Evolutionary conservation across 2,797 vertebrate genomes (phyloP), one percentile per base, ranked within the genome.

Genomic region (Fringilla coelebs): DNA sequence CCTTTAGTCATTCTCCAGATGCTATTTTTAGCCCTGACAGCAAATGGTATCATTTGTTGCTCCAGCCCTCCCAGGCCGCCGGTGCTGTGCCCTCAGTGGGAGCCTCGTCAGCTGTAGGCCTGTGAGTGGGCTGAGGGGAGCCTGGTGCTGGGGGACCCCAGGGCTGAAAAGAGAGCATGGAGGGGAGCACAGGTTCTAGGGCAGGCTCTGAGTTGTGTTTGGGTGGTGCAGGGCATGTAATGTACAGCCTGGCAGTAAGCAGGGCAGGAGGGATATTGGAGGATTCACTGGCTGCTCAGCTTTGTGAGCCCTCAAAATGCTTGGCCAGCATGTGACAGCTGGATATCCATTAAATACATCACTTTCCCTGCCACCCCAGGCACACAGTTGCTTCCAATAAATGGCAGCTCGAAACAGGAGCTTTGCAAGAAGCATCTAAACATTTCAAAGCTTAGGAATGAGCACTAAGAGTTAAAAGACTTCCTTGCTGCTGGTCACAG

Each of bases 31-130:
- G 71, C 40, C 24, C 32, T 15, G 19, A 31, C 81, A 78, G 67
- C 92, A 95, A 85, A 79, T 80, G 84, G 80, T 77, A 24, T 92
- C 90, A 75, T 61, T 65, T 93, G 90, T 65, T 83, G 57, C 72
- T 76, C 6, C 13, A 49, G 46, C 13, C 45, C 34, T 67, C 41
- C 34, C 31, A n/a, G 49, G 48, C 71, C 11, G 5, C 61, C 0
- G 0, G 52, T 14, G 61, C 14, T 1, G 2, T 3, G 21, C 9
- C 17, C 8, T 34, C 3, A 6, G 15, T 10, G 21, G 0, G 5
- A 70, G 34, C 34, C 19, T 6, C 20, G 36, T 74, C 73, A 81
- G 89, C 94, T 87, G 78, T 8, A 32, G 40, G n/a, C 25, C n/a
- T 51, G 34, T 0, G 2, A 58, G 21, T 45, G 40, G 31, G 60